Percentiles rank a stretch among this genome's conserved stretches.
phyloP scores from a whole-genome alignment of 2,888 invertebrate genomes.

The Loripinus fragilis region DNA sequence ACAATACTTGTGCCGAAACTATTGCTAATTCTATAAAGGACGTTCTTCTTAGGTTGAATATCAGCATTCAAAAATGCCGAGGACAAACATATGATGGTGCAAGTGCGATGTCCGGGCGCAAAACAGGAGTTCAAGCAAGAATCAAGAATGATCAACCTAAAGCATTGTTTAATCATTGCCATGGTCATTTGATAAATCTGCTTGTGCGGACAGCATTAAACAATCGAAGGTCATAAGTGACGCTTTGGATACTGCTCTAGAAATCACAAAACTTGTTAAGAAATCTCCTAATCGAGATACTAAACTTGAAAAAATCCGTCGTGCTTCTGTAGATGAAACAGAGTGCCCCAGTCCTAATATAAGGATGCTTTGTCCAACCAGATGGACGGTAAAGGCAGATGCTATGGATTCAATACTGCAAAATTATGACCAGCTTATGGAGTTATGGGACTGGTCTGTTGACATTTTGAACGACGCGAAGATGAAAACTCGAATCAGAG shows the following conservation, averaged over 20 bases:
- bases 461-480: too few relatives aligned
- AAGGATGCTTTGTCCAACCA: slow-evolving; percentile 43
- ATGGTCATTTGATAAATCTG: slow-evolving; percentile 40
- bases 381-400: slow-evolving; percentile 52
- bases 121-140: slow-evolving; percentile 28
- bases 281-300: slow-evolving; percentile 50
- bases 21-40: slow-evolving; percentile 36
- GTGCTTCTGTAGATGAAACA: slow-evolving; percentile 10
- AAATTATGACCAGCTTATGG: slow-evolving; percentile 20
- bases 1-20: slow-evolving; percentile 22
- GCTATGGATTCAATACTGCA: slow-evolving; percentile 27
- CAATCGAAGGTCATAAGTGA: slow-evolving; percentile 27
- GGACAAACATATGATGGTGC: slow-evolving; percentile 49
- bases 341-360: slow-evolving; percentile 24
- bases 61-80: slow-evolving; percentile 35
- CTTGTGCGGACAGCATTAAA: slow-evolving; percentile 32
- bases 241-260: slow-evolving; percentile 37
- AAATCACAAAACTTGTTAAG: slow-evolving; percentile 51
- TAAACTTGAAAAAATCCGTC: slow-evolving; percentile 42
- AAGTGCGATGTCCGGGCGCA: slow-evolving; percentile 30
- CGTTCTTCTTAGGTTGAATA: slow-evolving; percentile 29
- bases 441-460: slow-evolving; percentile 23
- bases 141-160: slow-evolving; percentile 29
- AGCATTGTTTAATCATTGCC: slow-evolving; percentile 44
- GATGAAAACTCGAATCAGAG: too few relatives aligned